Percentiles rank a stretch among this genome's conserved stretches.
Conservation (phyloP, 2,113 vertebrate species). For the Ariopsis seemanni region DNA sequence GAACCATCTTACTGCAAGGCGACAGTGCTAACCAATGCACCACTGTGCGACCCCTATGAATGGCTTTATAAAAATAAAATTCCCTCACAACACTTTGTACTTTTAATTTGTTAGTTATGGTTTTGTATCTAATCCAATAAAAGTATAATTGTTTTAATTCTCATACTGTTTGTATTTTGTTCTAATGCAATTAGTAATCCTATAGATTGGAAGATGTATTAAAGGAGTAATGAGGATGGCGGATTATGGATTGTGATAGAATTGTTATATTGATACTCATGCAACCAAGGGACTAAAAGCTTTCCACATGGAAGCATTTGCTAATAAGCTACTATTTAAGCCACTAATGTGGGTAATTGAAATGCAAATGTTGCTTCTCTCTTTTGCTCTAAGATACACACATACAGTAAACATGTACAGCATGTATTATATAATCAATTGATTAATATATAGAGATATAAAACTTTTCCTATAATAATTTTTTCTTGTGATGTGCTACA, state of each 20-base stretch:
- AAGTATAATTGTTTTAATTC: neutral
- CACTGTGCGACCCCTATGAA: too few relatives aligned
- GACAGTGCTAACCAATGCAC: too few relatives aligned
- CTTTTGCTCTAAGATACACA: neutral
- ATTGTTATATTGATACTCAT: constrained; percentile 5
- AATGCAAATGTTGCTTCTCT: neutral
- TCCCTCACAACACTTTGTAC: neutral
- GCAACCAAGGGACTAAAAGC: constrained; percentile 23
- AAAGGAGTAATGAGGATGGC: neutral
- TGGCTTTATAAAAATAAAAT: neutral
- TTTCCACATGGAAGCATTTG: constrained; percentile 32
- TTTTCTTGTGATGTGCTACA: neutral
- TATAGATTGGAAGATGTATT: neutral
- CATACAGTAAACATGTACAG: neutral
- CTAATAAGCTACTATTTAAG: constrained; percentile 21
- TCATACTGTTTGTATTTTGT: neutral
- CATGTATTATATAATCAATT: neutral
- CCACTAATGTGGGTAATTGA: neutral
- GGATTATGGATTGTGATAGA: constrained; percentile 1
- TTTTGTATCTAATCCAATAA: neutral
- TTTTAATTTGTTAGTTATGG: neutral
- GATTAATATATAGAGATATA: neutral
- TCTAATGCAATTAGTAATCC: constrained; percentile 2
- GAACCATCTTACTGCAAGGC: too few relatives aligned
- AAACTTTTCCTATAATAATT: neutral